These are phyloP conservation scores for Xerus inauris DNA, from an alignment of 2,113 vertebrate genomes.

Conservation along the genomic window DNA sequence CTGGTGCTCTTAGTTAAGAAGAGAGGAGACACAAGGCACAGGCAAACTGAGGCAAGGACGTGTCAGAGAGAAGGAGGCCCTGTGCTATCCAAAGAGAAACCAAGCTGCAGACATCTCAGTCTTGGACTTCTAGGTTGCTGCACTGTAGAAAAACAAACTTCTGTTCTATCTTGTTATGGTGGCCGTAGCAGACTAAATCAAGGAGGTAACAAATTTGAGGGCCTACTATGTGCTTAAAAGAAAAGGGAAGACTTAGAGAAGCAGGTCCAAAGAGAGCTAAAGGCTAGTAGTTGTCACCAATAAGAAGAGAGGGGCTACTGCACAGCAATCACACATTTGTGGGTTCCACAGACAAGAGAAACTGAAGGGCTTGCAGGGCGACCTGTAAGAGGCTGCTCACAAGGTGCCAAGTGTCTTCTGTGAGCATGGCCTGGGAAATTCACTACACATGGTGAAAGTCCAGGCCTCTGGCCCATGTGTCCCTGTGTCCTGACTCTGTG, in stretches of 20 bases:
- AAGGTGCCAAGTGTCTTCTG: not conserved
- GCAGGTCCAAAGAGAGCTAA: not conserved
- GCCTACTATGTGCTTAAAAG: not conserved
- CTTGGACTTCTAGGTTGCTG: not conserved
- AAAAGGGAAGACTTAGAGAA: not conserved
- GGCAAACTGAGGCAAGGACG: not conserved
- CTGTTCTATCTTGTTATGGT: not conserved
- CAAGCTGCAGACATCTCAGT: not conserved
- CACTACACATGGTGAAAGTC: not conserved
- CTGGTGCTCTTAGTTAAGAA: not conserved
- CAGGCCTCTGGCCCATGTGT: not conserved
- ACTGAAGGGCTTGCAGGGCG: not conserved
- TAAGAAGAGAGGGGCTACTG: not conserved
- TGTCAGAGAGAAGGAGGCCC: not conserved
- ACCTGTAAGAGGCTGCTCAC: not conserved
- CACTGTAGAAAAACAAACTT: not conserved
- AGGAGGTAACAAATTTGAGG: not conserved
- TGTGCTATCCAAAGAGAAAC: not conserved
- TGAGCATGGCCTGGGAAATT: slow-evolving; percentile 16
- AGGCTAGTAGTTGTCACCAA: not conserved
- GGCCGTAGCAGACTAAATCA: not conserved
- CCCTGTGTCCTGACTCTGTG: not conserved
- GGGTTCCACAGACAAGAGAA: not conserved
- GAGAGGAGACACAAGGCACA: not conserved
- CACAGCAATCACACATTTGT: not conserved